Base-by-base conservation (phyloP, 92 coral and sea anemone species). In the Zoanthus gigantus region DNA sequence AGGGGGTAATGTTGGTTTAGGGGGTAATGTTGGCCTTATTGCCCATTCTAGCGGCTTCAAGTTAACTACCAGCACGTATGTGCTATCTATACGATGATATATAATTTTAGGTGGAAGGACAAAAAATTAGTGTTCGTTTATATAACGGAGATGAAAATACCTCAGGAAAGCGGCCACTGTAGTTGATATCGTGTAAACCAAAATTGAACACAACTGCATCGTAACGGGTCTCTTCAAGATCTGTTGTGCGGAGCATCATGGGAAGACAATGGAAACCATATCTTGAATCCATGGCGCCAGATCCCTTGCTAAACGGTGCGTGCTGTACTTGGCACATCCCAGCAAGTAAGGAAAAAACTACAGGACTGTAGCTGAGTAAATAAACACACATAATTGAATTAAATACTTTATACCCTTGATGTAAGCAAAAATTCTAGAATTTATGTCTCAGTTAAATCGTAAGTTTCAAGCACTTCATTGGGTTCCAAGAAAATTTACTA, bases 191-290 rank as follows among this genome's bases (percentile, higher is more conserved):
- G 65, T 96, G 98, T 93, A 96, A 92, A 66, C 98, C 98, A 79
- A 96, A 96, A 88, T 96, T 96, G 77, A 96, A 96, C 30, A 96
- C 79, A 46, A 96, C 88, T 44, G 95, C 98, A 83, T 96, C 98
- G 77, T 96, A 96, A 34, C 32, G 84, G 10, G 98, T 94, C 30
- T 91, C 89, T 67, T 89, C 91, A 67, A 94, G 89, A 8, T 93
- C 90, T 48, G 98, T 92, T 7, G 98, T 96, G 50, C 92, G 85
- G 18, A 96, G 95, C 78, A 96, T 84, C 93, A 94, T 78, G 58
- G 97, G 89, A 54, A 96, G 94, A 45, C 98, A 96, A 34, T 90
- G 83, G 15, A 92, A 76, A 0, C 98, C 98, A 47, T 94, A 93
- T 69, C 92, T 88, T 13, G 98, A 94, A 83, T 96, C 98, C 53